Evolutionary conservation across 2,797 vertebrate species (phyloP), one percentile per base, ranked within the genome.

Genomic region (Thripadectes ignobilis): DNA sequence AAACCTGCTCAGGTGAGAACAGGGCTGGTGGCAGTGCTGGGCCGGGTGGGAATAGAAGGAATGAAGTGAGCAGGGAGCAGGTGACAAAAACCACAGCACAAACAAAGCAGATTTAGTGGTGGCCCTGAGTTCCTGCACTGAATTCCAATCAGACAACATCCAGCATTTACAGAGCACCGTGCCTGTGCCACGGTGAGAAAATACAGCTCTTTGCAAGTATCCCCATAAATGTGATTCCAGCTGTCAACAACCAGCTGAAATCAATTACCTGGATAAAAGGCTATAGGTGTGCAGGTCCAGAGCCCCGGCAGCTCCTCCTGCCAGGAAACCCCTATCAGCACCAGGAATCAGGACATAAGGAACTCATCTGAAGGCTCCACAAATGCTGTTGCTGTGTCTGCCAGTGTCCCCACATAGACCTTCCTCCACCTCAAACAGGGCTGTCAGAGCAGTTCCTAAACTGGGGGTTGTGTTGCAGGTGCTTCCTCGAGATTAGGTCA

Each of bases 231-330:
- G 2, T 30, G 27, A 48, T 38, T 38, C 62, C 67, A 5, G 20
- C 13, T 17, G 46, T 26, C 46, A 38, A 4, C 45, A 54, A 26
- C 39, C 41, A n/a, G 30, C 39, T 71, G 55, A 29, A 46, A 34
- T 3, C 1, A 20, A 20, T 21, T 46, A 32, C 51, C 67, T 5
- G 45, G 13, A 21, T 46, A 26, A 65, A 36, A 20, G 1, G 59
- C 16, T 0, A 8, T 1, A 3, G 58, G 16, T 2, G 27, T 32
- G 52, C 34, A 26, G 2, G 2, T 23, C 36, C 29, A 4, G 57
- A 59, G 34, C 29, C 8, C 0, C 30, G 7, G 2, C 29, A 26
- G 39, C 59, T n/a, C 13, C 29, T 46, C 14, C 6, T 23, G 43
- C 27, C 41, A 10, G 11, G 32, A 13, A 32, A n/a, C 8, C 32